Evolutionary conservation across 1,140 invertebrate genomes (phyloP), one percentile per base, ranked within the genome.

Genomic region (Capitella teleta): DNA sequence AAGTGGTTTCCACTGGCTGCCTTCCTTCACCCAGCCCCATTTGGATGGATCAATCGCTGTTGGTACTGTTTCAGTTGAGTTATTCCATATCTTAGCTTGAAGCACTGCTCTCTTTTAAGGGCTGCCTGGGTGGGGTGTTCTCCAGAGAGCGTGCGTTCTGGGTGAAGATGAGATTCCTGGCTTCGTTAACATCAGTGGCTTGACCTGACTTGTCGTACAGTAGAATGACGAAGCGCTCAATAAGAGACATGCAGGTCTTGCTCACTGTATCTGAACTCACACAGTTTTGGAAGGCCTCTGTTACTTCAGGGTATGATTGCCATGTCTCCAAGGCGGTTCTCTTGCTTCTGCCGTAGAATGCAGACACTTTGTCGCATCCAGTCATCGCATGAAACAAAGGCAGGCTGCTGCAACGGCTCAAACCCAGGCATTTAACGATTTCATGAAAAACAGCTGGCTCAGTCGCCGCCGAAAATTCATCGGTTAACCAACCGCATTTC

Each of bases 301-400:
- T 58, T 18, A 59, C 51, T 25, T 60, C 54, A 44, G 38, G 28
- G 53, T 41, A 57, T 34, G 37, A 42, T 37, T 52, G 50, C 55
- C 61, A 61, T 18, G 55, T 53, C 10, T 58, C 37, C 48, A 53
- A 58, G 19, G 55, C 53, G 10, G 41, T 54, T 43, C 51, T 61
- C 53, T 61, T 62, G 16, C 60, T 50, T 36, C 45, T 47, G 26
- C 53, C 52, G 37, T 32, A n/a, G 38, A 62, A 64, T 12, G 8
- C 12, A 10, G 52, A 62, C 24, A 57, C 53, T 25, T 18, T 25
- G 26, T 26, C n/a, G 21, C 42, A 44, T 21, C 42, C 42, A 16
- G 42, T 24, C 42, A 44, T 24, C 16, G 42, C 23, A 25, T 44
- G 42, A 26, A 26, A 44, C 23, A 26, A 25, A 16, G 26, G 23